Percentiles rank a stretch among this genome's conserved stretches.
Conservation (phyloP, 2,888 invertebrate species). For the Papilio elwesi region DNA sequence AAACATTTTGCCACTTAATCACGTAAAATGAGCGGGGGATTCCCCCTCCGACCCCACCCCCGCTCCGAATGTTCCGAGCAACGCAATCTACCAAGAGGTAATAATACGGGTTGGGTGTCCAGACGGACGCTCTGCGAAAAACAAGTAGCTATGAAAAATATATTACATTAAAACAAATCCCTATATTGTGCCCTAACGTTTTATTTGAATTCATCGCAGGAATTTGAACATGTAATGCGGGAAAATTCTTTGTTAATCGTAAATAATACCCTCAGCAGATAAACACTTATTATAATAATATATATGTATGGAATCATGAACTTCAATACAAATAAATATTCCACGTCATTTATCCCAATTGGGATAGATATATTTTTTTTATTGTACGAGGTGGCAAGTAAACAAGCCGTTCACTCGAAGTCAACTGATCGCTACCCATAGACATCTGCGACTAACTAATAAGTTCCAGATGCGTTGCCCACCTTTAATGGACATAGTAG, state of each 20-base stretch:
- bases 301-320: too few relatives aligned
- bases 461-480: too few relatives aligned
- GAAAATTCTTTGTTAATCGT: background rate
- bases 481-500: too few relatives aligned
- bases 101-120: slow-evolving; percentile 44
- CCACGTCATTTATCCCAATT: too few relatives aligned
- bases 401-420: too few relatives aligned
- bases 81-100: slow-evolving; percentile 63
- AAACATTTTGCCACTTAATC: slow-evolving; percentile 78
- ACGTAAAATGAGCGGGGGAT: slow-evolving; percentile 51
- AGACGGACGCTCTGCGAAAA: slow-evolving; percentile 41
- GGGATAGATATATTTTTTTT: too few relatives aligned
- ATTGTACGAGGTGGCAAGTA: too few relatives aligned
- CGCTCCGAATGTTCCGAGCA: slow-evolving; percentile 60
- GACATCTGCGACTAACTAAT: too few relatives aligned
- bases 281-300: too few relatives aligned
- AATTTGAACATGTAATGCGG: slow-evolving; percentile 4
- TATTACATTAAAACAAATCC: slow-evolving; percentile 41
- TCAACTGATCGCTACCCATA: too few relatives aligned
- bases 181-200: slow-evolving; percentile 15
- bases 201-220: slow-evolving; percentile 20
- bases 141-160: slow-evolving; percentile 42
- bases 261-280: too few relatives aligned
- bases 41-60: slow-evolving; percentile 46
- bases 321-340: too few relatives aligned